phyloP scores from a whole-genome alignment of 1,140 invertebrate genomes.

The Conopomorpha cramerella region DNA sequence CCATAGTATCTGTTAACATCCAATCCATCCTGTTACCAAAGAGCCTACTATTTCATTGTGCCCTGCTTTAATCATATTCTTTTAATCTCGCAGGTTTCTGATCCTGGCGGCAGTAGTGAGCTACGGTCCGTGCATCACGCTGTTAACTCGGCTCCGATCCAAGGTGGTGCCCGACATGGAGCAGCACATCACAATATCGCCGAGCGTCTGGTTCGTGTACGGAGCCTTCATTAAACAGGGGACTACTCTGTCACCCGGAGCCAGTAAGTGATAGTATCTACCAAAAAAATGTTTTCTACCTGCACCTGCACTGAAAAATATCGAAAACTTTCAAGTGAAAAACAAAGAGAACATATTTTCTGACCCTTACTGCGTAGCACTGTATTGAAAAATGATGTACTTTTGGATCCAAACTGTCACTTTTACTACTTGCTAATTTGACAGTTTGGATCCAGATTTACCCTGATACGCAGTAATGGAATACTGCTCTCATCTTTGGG shows the following conservation, averaged over 20 bases:
- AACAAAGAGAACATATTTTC: too few relatives aligned
- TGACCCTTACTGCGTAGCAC: too few relatives aligned
- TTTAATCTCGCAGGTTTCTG: slow-evolving; percentile 33
- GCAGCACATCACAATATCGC: slow-evolving; percentile 64
- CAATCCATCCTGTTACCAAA: too few relatives aligned
- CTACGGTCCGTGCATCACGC: slow-evolving; percentile 80
- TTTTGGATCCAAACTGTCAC: too few relatives aligned
- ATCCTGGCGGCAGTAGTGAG: slow-evolving; percentile 72
- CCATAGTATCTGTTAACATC: too few relatives aligned
- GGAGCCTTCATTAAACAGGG: slow-evolving; percentile 88
- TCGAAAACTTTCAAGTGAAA: slow-evolving; percentile 7
- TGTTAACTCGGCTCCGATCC: slow-evolving; percentile 67
- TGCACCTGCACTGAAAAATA: slow-evolving; percentile 2
- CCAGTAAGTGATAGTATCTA: slow-evolving; percentile 62
- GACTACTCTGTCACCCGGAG: slow-evolving; percentile 74
- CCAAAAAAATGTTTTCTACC: not conserved
- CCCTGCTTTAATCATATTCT: too few relatives aligned
- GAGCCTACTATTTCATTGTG: too few relatives aligned
- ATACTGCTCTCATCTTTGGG: too few relatives aligned
- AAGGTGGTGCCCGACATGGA: slow-evolving; percentile 61
- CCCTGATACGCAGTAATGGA: too few relatives aligned
- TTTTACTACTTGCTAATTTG: too few relatives aligned
- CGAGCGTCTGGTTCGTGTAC: slow-evolving; percentile 86
- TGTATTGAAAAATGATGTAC: too few relatives aligned
- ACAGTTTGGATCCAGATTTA: too few relatives aligned